A percentile compares a stretch with the other conserved stretches of the same genome.
These are phyloP conservation scores for Pungitius pungitius DNA, from an alignment of 2,113 vertebrate species.

Conservation along the genomic window DNA sequence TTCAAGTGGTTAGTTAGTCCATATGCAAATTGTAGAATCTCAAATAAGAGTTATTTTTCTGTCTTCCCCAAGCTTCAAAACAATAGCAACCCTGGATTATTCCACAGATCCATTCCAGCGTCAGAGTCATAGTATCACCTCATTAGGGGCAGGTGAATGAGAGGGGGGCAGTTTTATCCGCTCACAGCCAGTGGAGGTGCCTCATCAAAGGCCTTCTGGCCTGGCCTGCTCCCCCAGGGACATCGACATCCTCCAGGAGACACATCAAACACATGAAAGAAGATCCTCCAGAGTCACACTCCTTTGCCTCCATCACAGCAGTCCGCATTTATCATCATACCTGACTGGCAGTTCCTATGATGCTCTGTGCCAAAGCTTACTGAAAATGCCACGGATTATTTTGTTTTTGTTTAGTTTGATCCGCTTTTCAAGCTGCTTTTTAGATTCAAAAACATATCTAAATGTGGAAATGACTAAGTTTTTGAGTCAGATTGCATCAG, in stretches of 20 bases:
- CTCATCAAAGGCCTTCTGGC: constrained; percentile 73
- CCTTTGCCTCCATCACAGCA: constrained; percentile 49
- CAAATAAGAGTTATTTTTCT: not conserved
- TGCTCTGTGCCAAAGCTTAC: constrained; percentile 1
- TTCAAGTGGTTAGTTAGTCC: constrained; percentile 14
- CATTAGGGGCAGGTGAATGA: constrained; percentile 48
- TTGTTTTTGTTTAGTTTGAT: not conserved
- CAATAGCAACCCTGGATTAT: constrained; percentile 25
- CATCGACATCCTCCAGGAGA: constrained; percentile 58
- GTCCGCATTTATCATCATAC: constrained; percentile 44
- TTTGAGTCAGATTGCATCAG: constrained; percentile 17
- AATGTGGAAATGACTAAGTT: constrained; percentile 10
- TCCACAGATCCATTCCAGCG: constrained; percentile 10
- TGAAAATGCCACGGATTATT: not conserved
- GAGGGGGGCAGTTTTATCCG: constrained; percentile 50
- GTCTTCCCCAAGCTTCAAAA: constrained; percentile 2
- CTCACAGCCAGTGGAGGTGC: constrained; percentile 60
- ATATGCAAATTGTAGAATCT: not conserved
- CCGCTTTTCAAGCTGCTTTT: constrained; percentile 9
- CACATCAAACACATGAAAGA: constrained; percentile 71
- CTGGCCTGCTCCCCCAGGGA: constrained; percentile 54
- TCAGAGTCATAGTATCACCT: constrained; percentile 25
- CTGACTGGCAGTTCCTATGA: constrained; percentile 30
- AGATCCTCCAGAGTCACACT: constrained; percentile 53
- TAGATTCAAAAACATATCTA: not conserved